Base-by-base conservation (phyloP, 2,888 invertebrate genomes). In the Melinopterus prodromus region DNA sequence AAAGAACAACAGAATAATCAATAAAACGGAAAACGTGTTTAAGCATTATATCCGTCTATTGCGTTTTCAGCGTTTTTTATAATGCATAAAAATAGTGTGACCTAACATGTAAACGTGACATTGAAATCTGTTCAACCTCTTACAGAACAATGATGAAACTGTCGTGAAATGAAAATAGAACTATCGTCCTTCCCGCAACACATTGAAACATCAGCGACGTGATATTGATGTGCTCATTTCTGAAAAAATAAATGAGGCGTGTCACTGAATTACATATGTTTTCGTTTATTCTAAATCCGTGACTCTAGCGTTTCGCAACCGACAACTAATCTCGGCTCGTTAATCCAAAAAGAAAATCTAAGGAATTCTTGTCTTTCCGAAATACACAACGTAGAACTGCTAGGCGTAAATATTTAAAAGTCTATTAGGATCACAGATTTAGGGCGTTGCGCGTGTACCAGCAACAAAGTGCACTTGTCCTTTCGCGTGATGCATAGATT, bases 91-190 rank as follows among this genome's bases (percentile, higher is more conserved):
- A 53, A 53, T 53, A 53, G 53, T 53, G 53, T 53, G 53, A 53
- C 53, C 53, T 53, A 53, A 53, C 53, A 53, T 53, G 53, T 53
- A 53, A 53, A 53, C 53, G 53, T 53, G 53, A 53, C 53, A 53
- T 53, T 53, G 53, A 53, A 53, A 9, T 53, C 53, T 4, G 53
- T 53, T 53, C 53, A 53, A 53, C 53, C 53, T 53, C 1, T 53
- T 53, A 53, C 53, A 53, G 12, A 53, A 53, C 9, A 53, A 53
- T 53, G 53, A 53, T 53, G 7, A 9, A 53, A 53, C 9, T 9
- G 53, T 9, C 53, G 53, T 53, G 5, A 6, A 53, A 53, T 53
- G 12, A 6, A 53, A 53, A 53, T 53, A 53, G 53, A 53, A 53
- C 53, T 53, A 53, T 53, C 7, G 53, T 53, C 53, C 53, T 53